Conservation (phyloP, 1,140 invertebrate species). For the fruit fly (Drosophila melanogaster) region Release_6_plus_ISO1_MT NT_037436.4:369001-369500, state of each 20-base stretch:
- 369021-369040: conserved; percentile 98
- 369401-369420: conserved; percentile 95
- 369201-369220: not conserved
- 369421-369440: fast-evolving
- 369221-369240: no score
- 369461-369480: conserved; percentile 86
- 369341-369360: conserved; percentile 97
- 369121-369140: conserved; percentile 97
- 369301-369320: conserved; percentile 95
- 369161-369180: conserved; percentile 3
- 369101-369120: conserved; percentile 98
- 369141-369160: conserved; percentile 94
- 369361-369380: conserved; percentile 96
- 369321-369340: conserved; percentile 96
- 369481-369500: conserved; percentile 98
- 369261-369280: no score
- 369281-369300: not conserved
- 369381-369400: conserved; percentile 97
- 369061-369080: conserved; percentile 98
- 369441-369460: conserved; percentile 22
- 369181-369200: no score
- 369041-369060: conserved; percentile 97
- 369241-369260: no score
- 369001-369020: conserved; percentile 93
- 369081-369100: conserved; percentile 98